Evolutionary conservation across 2,113 vertebrate species (phyloP).

Genomic region (Pomatostomus ruficeps): DNA sequence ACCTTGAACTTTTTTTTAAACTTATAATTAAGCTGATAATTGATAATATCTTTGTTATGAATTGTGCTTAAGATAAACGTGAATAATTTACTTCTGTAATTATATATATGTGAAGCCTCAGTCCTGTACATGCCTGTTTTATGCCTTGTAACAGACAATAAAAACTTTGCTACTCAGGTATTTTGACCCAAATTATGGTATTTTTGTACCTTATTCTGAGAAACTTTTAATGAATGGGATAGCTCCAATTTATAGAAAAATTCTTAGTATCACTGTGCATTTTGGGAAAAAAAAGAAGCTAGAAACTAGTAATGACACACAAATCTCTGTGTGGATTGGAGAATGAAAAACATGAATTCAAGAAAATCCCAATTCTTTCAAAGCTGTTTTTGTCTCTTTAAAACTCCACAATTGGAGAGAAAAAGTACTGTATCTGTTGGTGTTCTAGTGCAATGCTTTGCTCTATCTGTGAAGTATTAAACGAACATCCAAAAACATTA

Average conservation of each 20-base stretch:
- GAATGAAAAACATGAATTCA: not conserved
- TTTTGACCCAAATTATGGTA: not conserved
- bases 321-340: not conserved
- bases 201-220: not conserved
- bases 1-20: not conserved
- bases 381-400: not conserved
- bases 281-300: not conserved
- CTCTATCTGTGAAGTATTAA: not conserved
- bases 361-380: not conserved
- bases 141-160: not conserved
- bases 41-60: not conserved
- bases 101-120: not conserved
- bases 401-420: not conserved
- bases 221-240: not conserved
- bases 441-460: not conserved
- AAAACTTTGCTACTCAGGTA: not conserved
- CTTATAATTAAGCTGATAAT: not conserved
- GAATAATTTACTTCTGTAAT: not conserved
- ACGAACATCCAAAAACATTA: not conserved
- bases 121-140: not conserved
- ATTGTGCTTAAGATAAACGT: not conserved
- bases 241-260: not conserved
- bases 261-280: not conserved
- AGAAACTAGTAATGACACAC: not conserved
- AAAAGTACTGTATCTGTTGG: not conserved